These are phyloP conservation scores for Panulirus ornatus DNA, from an alignment of 1,140 invertebrate genomes.

Conservation along the genomic window DNA sequence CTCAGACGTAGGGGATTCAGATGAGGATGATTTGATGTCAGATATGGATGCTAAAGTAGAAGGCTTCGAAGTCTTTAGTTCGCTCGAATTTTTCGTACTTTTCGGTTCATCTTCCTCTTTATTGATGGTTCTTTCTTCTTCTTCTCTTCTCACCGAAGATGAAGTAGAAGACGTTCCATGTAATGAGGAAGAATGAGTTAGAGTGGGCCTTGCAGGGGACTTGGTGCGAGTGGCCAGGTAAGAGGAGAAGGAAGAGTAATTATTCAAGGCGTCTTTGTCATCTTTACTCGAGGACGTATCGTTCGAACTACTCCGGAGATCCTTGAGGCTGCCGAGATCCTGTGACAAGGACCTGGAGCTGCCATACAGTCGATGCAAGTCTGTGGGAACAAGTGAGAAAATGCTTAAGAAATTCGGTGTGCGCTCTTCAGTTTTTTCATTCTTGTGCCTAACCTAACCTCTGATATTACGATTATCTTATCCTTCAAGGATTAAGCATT, in stretches of 20 bases:
- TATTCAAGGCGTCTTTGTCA: neutral
- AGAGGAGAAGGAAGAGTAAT: conserved; percentile 68
- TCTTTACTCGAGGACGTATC: conserved; percentile 4
- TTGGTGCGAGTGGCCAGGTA: conserved; percentile 74
- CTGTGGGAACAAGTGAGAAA: neutral
- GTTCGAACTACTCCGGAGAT: conserved; percentile 48
- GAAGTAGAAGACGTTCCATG: conserved; percentile 66
- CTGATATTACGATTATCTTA: too few species aligned
- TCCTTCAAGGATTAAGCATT: too few species aligned
- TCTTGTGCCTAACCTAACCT: too few species aligned
- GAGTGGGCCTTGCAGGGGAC: conserved; percentile 68
- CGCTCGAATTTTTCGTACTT: conserved; percentile 48
- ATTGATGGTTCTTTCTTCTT: conserved; percentile 20
- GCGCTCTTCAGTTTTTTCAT: too few species aligned
- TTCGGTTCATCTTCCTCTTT: conserved; percentile 47
- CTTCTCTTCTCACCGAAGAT: conserved; percentile 43
- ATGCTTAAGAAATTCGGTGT: too few species aligned
- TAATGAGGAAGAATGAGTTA: conserved; percentile 45
- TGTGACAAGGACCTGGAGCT: conserved; percentile 68
- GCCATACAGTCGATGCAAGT: conserved; percentile 65
- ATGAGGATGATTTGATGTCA: conserved; percentile 21
- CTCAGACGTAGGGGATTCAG: neutral
- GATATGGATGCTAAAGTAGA: neutral
- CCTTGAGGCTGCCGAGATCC: conserved; percentile 48
- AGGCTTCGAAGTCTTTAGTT: conserved; percentile 36